phyloP scores from a whole-genome alignment of 2,888 invertebrate genomes.

The Caenorhabditis plicata region DNA sequence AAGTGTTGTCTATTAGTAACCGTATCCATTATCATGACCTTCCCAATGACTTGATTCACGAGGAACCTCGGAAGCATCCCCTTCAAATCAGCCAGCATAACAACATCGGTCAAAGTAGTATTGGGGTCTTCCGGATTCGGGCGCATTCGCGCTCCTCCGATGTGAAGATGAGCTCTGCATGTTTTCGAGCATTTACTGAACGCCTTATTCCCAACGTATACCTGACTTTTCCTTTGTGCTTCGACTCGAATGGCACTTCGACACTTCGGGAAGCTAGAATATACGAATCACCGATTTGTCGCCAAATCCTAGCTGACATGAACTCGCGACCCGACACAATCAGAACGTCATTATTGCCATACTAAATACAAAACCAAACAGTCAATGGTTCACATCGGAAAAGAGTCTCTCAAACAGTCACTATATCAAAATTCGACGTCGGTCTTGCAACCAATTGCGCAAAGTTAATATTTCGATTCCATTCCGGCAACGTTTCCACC shows the following conservation, averaged over 20 bases:
- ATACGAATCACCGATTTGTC: constrained; percentile 36
- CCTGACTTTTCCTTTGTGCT: constrained; percentile 44
- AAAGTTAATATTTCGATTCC: constrained; percentile 59
- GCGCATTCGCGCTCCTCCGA: constrained; percentile 49
- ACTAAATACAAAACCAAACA: constrained; percentile 30
- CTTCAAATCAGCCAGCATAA: constrained; percentile 51
- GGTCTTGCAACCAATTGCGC: constrained; percentile 44
- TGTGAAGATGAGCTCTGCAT: constrained; percentile 41
- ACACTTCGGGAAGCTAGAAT: constrained; percentile 48
- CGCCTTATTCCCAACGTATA: no score
- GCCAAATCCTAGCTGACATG: constrained; percentile 46
- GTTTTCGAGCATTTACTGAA: no score
- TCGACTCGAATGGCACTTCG: constrained; percentile 33
- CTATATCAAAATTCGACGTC: constrained; percentile 51
- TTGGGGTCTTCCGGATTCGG: constrained; percentile 37
- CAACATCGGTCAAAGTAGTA: constrained; percentile 44
- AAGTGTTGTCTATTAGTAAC: constrained; percentile 48
- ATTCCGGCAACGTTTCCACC: constrained; percentile 44
- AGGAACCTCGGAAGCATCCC: constrained; percentile 48
- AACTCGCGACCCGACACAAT: constrained; percentile 54
- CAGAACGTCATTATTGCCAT: constrained; percentile 54
- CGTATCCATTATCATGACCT: constrained; percentile 51
- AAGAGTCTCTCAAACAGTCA: constrained; percentile 19
- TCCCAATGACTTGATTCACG: constrained; percentile 50
- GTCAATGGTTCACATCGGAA: background rate